Base-by-base conservation (phyloP, 2,888 invertebrate genomes). In the Papilio gigon region DNA sequence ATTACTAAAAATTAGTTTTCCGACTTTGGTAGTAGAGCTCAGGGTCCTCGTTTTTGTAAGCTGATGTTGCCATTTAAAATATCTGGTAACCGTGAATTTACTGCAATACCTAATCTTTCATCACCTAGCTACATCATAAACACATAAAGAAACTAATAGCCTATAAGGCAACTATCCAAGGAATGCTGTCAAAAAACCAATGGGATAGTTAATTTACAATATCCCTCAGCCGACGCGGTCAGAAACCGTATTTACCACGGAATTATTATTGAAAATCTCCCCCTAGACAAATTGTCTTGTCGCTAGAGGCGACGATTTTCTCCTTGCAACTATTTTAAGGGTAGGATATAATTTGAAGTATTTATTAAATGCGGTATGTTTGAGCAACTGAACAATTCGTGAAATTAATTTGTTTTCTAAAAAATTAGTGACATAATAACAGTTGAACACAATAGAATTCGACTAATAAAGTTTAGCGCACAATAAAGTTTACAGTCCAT, bases 191-290 rank as follows among this genome's bases (percentile, higher is more conserved):
- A 83, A 86, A 86, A 86, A 84, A 81, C 81, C 83, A 82, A 84
- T 84, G 82, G 84, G 82, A 86, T 87, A 87, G 88, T 88, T 88
- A 89, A 89, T 87, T 81, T 83, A 77, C 80, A 79, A 78, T 80
- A 78, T 78, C 80, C 79, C 75, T 71, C 67, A 74, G 76, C 25
- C 58, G 50, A 71, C 71, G 82, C 75, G 82, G 84, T 83, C 84
- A 77, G 77, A 77, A 74, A 73, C 75, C 84, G 82, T 87, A 88
- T 88, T 87, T 86, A 88, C 85, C 73, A 82, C 78, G 83, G 84
- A 85, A 85, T 87, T 86, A 85, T 87, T 87, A 88, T 85, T 86
- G 86, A 85, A 85, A 85, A 83, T 79, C 83, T 79, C 81, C 82
- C 80, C 77, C 70, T 72, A 53, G 84, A 86, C 86, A 87, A 87